Evolutionary conservation across 2,113 vertebrate genomes (phyloP).

Genomic region (Cacatua alba): DNA sequence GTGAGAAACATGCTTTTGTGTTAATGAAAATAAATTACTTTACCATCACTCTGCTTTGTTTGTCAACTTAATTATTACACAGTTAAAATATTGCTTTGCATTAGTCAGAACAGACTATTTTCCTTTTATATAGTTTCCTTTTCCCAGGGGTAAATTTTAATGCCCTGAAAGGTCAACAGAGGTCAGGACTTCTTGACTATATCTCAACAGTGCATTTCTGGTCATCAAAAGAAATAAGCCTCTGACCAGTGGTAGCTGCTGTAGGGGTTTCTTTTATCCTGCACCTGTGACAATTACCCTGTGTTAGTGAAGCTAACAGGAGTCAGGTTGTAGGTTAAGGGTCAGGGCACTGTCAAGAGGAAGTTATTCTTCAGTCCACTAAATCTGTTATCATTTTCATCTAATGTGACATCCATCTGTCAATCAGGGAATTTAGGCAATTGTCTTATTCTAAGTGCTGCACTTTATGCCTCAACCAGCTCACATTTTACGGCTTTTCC

Average conservation of each 20-base stretch:
- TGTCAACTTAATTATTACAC: constrained; percentile 57
- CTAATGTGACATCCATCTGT: constrained; percentile 93
- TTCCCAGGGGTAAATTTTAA: constrained; percentile 67
- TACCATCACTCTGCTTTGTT: constrained; percentile 63
- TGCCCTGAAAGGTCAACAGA: constrained; percentile 70
- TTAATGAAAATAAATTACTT: constrained; percentile 66
- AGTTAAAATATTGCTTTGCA: constrained; percentile 57
- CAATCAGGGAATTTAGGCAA: constrained; percentile 83
- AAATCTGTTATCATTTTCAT: constrained; percentile 93
- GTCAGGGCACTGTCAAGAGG: constrained; percentile 90
- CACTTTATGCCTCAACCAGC: constrained; percentile 64
- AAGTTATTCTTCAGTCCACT: constrained; percentile 88
- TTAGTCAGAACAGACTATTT: constrained; percentile 53
- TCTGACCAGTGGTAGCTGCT: constrained; percentile 73
- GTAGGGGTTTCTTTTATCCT: constrained; percentile 81
- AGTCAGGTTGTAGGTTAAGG: constrained; percentile 87
- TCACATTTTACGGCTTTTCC: constrained; percentile 66
- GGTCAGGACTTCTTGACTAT: constrained; percentile 72
- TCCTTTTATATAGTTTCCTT: constrained; percentile 50
- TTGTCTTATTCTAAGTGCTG: constrained; percentile 76
- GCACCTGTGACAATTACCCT: constrained; percentile 87
- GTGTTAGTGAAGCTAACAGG: constrained; percentile 88
- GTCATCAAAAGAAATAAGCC: constrained; percentile 76
- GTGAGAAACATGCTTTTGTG: constrained; percentile 64
- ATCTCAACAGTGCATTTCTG: constrained; percentile 74